Evolutionary conservation across 2,113 vertebrate genomes (phyloP), one percentile per base, ranked within the genome.

Genomic region (Siphamia tubifer): DNA sequence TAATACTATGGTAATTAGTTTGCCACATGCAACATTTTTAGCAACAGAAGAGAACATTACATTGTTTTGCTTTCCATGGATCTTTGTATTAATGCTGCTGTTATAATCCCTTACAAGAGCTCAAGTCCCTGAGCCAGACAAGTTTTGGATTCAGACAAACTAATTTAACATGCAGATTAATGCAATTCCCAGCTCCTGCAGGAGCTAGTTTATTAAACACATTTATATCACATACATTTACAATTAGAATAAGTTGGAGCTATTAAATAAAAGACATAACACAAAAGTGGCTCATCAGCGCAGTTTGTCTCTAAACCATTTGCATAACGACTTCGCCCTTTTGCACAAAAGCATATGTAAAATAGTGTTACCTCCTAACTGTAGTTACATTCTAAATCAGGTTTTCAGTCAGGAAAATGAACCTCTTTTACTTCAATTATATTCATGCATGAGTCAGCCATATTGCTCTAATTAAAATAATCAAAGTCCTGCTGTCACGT

Each of bases 401-500:
- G 31, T 58, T 40, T 44, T 15, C 21, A 30, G 21, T 48, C 27
- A 19, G 23, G 34, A 40, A 40, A 82, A 56, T 31, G 17, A 63
- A 34, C 40, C 39, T 54, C 32, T 23, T 52, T 68, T 71, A 45
- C 61, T 71, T 79, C 61, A 45, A 24, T 76, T 86, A 48, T 49
- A 44, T 70, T 74, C 63, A 23, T 12, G 64, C 54, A 78, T 82
- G 72, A 87, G 67, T 86, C 84, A 72, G 81, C 83, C 81, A 81
- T 83, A 86, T 84, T 89, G 36, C 47, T 79, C 74, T 78, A 82
- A 89, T 89, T 90, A 89, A 83, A 85, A 85, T 76, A 83, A 90
- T 89, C 81, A 86, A 83, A 89, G 81, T 79, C 71, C 77, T 52
- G 68, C 83, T 86, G 86, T 77, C 80, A 79, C 56, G 68, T 77